Conservation (phyloP, 1,140 invertebrate genomes). For the Babylonia areolata region DNA sequence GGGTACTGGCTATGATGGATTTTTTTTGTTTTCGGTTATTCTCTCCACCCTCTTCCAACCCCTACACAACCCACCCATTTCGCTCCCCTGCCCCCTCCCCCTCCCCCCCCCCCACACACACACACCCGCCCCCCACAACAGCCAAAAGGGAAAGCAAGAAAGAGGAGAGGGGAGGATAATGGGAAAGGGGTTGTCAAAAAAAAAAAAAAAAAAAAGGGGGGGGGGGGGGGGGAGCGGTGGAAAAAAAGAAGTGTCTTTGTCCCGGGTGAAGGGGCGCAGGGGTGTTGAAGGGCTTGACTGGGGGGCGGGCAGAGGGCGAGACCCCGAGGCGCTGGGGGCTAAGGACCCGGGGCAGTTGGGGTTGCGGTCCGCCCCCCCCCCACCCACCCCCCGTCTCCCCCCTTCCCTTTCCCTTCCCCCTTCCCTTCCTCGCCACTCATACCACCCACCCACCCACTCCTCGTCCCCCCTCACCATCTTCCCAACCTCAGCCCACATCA, state of each 20-base stretch:
- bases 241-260: constrained; percentile 22
- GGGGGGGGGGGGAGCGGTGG: background rate
- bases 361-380: background rate
- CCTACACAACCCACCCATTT: too few relatives aligned
- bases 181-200: background rate
- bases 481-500: too few relatives aligned
- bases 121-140: background rate
- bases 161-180: background rate
- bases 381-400: background rate
- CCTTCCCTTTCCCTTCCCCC: too few relatives aligned
- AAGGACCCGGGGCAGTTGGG: background rate
- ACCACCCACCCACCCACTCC: background rate
- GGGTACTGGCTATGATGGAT: background rate
- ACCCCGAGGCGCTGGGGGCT: background rate
- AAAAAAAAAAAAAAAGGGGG: background rate
- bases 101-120: background rate
- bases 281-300: constrained; percentile 24
- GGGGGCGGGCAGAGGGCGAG: constrained; percentile 4
- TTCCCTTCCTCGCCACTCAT: too few relatives aligned
- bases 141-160: background rate
- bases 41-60: too few relatives aligned
- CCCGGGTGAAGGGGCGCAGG: background rate
- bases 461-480: background rate
- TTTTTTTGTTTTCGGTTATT: background rate
- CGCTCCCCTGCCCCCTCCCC: too few relatives aligned